Conservation (phyloP, 1,140 invertebrate genomes). For the Holcopasites calliopsidis region DNA sequence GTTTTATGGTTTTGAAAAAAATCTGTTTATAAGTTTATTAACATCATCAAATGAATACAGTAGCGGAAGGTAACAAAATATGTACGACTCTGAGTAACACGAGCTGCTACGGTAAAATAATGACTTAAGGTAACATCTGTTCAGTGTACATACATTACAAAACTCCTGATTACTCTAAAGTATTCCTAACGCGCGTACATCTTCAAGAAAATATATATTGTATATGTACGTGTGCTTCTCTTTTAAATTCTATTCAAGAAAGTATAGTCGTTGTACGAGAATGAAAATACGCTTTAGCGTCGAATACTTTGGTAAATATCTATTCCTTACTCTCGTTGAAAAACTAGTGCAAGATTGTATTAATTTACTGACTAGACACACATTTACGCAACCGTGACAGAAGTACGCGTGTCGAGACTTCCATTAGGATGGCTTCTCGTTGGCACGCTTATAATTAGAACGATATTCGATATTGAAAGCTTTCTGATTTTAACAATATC, state of each 20-base stretch:
- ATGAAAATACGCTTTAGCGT: conserved; percentile 19
- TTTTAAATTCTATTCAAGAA: conserved; percentile 5
- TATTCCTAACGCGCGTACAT: neutral
- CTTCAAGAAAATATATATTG: neutral
- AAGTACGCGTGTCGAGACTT: conserved; percentile 1
- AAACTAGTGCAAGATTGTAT: conserved; percentile 12
- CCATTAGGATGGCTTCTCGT: neutral
- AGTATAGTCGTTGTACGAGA: conserved; percentile 27
- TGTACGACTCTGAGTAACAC: conserved; percentile 16
- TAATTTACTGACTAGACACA: conserved; percentile 45
- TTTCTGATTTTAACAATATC: too few relatives aligned
- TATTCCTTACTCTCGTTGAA: neutral
- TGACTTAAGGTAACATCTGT: conserved; percentile 9
- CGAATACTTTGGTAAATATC: conserved; percentile 37
- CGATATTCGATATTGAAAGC: too few relatives aligned
- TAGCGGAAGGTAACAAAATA: conserved; percentile 1
- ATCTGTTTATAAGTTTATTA: conserved; percentile 12
- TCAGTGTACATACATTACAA: conserved; percentile 5
- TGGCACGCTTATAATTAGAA: neutral
- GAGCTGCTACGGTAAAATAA: neutral
- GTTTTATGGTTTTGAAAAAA: too few relatives aligned
- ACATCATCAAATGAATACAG: conserved; percentile 19
- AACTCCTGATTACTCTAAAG: neutral
- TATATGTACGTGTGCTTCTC: neutral
- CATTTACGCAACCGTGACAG: conserved; percentile 13